Conservation (phyloP, 2,888 invertebrate species). For the Lasioglossum lativentre region DNA sequence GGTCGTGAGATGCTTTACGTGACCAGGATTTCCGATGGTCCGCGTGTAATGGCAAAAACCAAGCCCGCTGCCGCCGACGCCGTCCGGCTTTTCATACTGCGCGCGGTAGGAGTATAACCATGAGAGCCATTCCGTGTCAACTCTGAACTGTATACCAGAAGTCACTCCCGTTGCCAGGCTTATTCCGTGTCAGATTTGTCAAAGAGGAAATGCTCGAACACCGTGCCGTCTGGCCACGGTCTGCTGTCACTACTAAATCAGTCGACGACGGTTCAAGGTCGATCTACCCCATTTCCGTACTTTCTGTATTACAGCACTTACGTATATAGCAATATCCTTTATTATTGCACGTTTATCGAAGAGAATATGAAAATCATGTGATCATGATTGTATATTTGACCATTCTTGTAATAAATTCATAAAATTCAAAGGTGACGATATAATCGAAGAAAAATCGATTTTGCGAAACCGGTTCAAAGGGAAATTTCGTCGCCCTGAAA, state of each 20-base stretch:
- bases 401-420: neutral
- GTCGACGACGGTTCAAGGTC: neutral
- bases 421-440: neutral
- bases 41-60: conserved; percentile 59
- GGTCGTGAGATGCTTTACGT: conserved; percentile 72
- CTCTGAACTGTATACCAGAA: conserved; percentile 7
- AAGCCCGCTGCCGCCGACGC: neutral
- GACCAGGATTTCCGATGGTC: conserved; percentile 70
- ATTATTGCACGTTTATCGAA: neutral
- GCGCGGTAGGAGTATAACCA: conserved; percentile 7
- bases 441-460: neutral
- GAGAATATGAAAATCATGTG: no score
- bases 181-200: conserved; percentile 24
- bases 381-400: no score
- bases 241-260: neutral
- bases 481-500: neutral
- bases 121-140: conserved; percentile 34
- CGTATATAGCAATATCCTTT: no score
- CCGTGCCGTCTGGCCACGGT: neutral
- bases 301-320: no score
- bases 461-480: neutral
- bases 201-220: neutral
- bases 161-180: neutral
- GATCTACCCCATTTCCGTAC: neutral
- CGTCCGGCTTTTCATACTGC: conserved; percentile 13